Base-by-base conservation (phyloP, 2,113 vertebrate genomes). In the Melanocharis versteri region DNA sequence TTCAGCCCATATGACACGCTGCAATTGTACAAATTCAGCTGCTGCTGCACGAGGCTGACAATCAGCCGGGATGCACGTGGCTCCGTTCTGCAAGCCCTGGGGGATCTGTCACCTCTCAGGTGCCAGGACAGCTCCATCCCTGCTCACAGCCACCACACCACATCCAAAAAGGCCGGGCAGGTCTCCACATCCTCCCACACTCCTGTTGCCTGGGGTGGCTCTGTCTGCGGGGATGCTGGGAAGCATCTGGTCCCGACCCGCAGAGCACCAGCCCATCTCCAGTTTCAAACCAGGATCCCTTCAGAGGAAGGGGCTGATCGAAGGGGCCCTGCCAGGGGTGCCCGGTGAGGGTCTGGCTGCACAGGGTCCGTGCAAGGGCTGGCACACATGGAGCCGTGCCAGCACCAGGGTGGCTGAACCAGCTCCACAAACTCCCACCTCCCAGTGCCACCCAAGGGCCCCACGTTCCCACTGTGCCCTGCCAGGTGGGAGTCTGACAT, bases 311-410 rank as follows among this genome's bases (percentile, higher is more conserved):
- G 0, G 19, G 60, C 18, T 56, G 65, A 69, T 28, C 45, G 22
- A 17, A 77, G 77, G 31, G 20, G 33, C 48, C 5, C 33, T 12
- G 18, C 30, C 2, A 0, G 18, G 15, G 48, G 51, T n/a, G 11
- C 28, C 44, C 13, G 0, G 44, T 0, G 0, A 18, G 58, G 13
- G 7, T 39, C 64, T 57, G 13, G 3, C 47, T 62, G 51, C 2
- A 1, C 3, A 1, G 61, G 11, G 22, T 4, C 35, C 2, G 1
- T 1, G 10, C 0, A 0, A n/a, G 40, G 58, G 76, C 71, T 31
- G 20, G 35, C 57, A 10, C 0, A 0, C 68, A 14, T 5, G 18
- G 1, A 1, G 69, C 53, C 8, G 6, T 0, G 1, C 13, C 24
- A 4, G 35, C 19, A 15, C 20, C 2, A 1, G 27, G 30, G 7